Conservation (phyloP, 2,797 vertebrate species). For the Acomys russatus region DNA sequence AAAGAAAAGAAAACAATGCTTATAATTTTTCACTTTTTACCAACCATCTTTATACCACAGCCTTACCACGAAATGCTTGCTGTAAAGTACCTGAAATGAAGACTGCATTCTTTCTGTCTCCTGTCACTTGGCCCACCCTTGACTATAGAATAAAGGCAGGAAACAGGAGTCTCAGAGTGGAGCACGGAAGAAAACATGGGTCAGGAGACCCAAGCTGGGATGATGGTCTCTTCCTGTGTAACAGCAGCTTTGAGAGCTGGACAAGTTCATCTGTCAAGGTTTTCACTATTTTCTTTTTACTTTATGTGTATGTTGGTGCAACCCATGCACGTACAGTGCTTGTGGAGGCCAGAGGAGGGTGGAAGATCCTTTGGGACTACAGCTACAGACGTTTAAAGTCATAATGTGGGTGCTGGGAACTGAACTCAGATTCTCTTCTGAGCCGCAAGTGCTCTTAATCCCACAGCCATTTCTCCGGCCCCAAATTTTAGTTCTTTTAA, state of each 20-base stretch:
- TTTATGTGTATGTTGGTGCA: neutral
- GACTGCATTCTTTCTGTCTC: neutral
- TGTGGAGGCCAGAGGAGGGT: neutral
- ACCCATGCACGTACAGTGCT: too few species aligned
- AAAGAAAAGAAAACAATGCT: conserved; percentile 24
- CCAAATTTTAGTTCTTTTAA: neutral
- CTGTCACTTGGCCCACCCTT: neutral
- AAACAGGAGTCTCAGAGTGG: neutral
- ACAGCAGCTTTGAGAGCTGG: conserved; percentile 33
- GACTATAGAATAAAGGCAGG: conserved; percentile 3
- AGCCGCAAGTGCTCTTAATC: too few species aligned
- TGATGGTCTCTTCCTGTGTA: conserved; percentile 6
- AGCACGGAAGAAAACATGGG: conserved; percentile 17
- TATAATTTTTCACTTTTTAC: conserved; percentile 41
- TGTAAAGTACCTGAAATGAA: conserved; percentile 24
- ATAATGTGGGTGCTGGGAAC: neutral
- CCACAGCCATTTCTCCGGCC: too few species aligned
- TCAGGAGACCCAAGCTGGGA: conserved; percentile 36
- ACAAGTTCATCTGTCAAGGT: conserved; percentile 16
- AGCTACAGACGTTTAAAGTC: neutral
- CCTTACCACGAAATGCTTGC: conserved; percentile 34
- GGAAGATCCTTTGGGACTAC: neutral
- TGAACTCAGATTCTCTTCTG: neutral
- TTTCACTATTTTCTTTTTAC: neutral
- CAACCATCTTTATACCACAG: conserved; percentile 34